Evolutionary conservation across 2,113 vertebrate species (phyloP).

Genomic region (Scortum barcoo): DNA sequence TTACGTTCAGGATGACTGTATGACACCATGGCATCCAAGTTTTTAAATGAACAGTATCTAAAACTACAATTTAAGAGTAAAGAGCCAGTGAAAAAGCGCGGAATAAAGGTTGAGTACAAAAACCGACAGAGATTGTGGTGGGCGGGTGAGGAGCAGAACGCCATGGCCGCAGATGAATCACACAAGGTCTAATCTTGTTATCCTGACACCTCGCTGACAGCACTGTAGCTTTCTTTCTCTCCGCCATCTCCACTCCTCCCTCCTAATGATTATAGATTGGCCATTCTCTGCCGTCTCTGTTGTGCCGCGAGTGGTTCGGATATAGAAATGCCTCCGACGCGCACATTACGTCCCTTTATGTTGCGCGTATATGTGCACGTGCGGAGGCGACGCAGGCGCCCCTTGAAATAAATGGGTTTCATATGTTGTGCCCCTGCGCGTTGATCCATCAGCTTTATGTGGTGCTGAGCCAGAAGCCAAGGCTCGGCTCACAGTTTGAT

Average conservation of each 20-base stretch:
- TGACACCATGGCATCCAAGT: background rate
- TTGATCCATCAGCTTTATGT: conserved; percentile 77
- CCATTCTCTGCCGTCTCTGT: conserved; percentile 62
- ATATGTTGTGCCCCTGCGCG: conserved; percentile 69
- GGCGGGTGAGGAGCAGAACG: conserved; percentile 59
- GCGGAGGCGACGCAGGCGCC: conserved; percentile 45
- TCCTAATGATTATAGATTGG: conserved; percentile 85
- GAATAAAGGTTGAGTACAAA: conserved; percentile 27
- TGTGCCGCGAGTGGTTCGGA: conserved; percentile 61
- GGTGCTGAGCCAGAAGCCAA: conserved; percentile 61
- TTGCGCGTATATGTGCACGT: conserved; percentile 36
- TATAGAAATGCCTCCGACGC: conserved; percentile 64
- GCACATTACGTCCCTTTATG: conserved; percentile 51
- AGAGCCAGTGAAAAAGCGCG: conserved; percentile 32
- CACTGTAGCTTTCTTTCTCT: conserved; percentile 66
- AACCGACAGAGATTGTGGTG: conserved; percentile 42
- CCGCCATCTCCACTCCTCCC: conserved; percentile 70
- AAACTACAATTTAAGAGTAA: conserved; percentile 27
- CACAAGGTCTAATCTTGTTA: conserved; percentile 84
- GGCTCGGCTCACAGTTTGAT: conserved; percentile 60
- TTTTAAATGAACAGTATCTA: conserved; percentile 3
- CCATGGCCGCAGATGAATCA: conserved; percentile 79
- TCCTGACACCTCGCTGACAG: conserved; percentile 77
- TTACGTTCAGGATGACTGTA: background rate
- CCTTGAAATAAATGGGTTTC: conserved; percentile 82